phyloP scores from a whole-genome alignment of 2,888 invertebrate genomes.

The Masnerella sp. region DNA sequence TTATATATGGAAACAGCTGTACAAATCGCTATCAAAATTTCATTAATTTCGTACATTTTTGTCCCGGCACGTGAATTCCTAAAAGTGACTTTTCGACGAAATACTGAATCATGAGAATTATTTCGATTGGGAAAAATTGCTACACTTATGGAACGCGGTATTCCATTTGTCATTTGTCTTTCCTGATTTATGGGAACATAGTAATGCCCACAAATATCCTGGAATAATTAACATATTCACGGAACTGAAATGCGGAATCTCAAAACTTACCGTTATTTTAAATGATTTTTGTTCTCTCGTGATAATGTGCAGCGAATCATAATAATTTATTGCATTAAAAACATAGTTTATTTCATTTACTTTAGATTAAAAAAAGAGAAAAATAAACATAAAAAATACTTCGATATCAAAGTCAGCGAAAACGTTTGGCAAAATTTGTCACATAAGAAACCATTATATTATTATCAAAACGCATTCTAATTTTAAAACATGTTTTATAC shows the following conservation, averaged over 20 bases:
- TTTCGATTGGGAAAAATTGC: constrained; percentile 43
- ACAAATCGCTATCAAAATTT: constrained; percentile 14
- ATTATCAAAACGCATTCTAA: constrained; percentile 25
- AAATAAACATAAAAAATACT: too few species aligned
- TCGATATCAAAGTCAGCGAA: too few species aligned
- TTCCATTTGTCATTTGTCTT: constrained; percentile 39
- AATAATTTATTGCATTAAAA: too few species aligned
- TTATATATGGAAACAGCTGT: constrained; percentile 23
- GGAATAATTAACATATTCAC: constrained; percentile 38
- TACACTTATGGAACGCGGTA: constrained; percentile 34
- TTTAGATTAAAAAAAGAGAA: too few species aligned
- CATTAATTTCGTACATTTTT: constrained; percentile 14
- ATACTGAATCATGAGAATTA: constrained; percentile 33
- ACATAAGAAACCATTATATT: neutral
- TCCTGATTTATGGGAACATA: constrained; percentile 38
- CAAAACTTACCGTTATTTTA: constrained; percentile 22
- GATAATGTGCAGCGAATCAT: neutral
- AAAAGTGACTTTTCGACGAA: constrained; percentile 23
- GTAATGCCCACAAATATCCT: constrained; percentile 19
- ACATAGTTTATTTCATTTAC: too few species aligned
- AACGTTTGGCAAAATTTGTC: constrained; percentile 1
- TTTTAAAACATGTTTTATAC: constrained; percentile 29
- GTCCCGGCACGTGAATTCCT: constrained; percentile 17
- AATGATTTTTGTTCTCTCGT: constrained; percentile 4
- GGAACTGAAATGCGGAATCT: constrained; percentile 18